Evolutionary conservation across 37 sponge, comb jelly and placozoan species (phyloP), one percentile per base, ranked within the genome.

Genomic region (Spongia lamella): DNA sequence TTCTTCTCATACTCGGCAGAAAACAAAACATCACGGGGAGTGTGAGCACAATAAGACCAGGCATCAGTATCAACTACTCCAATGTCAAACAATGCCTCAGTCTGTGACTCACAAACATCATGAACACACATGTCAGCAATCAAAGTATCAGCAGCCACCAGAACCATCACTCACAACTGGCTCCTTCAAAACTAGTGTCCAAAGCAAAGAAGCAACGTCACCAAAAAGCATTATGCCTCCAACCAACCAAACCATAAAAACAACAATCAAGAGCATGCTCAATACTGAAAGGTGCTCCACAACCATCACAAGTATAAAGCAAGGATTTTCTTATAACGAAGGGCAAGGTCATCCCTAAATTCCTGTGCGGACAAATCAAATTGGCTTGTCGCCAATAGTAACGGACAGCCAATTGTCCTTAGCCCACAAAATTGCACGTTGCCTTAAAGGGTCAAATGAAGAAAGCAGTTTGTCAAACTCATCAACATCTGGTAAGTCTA

Each of bases 21-120:
- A 36, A 40, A 26, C 34, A 69, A 34, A 20, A 69, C 80, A 38
- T 61, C 35, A 38, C 61, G 27, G 19, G 51, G 40, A 20, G 61
- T 54, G 11, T 56, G 14, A 33, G 36, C 32, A 16, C 39, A 26
- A 35, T 79, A 35, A 24, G 71, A 68, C 51, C 38, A 34, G 29
- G 80, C 70, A 38, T 79, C 79, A 70, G 83, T 82, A 75, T 82
- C 75, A 49, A 73, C 55, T 33, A 82, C 83, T 64, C 75, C 56
- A n/a, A 82, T 47, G 63, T 82, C 83, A 29, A 82, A 76, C 75
- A 82, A 82, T 26, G 75, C 83, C 37, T 61, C 63, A 38, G 83
- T 31, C 68, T 82, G 74, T n/a, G 62, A 39, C 40, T 64, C 56
- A 74, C 75, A 82, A 19, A 81, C 64, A 52, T 67, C 83, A 39